Evolutionary conservation across 92 coral and sea anemone genomes (phyloP).

Genomic region (Siderastrea siderea): DNA sequence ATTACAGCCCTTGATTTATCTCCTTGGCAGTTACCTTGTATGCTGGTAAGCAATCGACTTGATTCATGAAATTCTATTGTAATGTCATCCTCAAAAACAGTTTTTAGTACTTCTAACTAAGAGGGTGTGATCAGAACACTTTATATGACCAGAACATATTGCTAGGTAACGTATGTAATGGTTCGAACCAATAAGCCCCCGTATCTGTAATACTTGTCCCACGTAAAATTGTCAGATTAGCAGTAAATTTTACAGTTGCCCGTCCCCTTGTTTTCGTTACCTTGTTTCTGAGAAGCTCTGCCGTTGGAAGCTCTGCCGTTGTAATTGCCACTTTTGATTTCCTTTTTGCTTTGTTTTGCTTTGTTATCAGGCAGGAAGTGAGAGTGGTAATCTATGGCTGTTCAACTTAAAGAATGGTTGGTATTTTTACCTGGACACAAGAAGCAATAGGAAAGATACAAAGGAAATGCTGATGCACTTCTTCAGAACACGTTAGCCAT

Average conservation of each 20-base stretch:
- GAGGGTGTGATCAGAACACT: not conserved
- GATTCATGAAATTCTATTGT: no score
- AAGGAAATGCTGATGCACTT: no score
- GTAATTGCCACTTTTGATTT: not conserved
- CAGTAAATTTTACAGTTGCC: no score
- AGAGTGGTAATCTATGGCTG: slow-evolving; percentile 86
- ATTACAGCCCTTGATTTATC: slow-evolving; percentile 89
- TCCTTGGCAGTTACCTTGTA: slow-evolving; percentile 96
- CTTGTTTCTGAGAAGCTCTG: no score
- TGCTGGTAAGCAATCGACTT: slow-evolving; percentile 74
- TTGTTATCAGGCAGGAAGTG: slow-evolving; percentile 85
- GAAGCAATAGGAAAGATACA: no score
- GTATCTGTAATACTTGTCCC: no score
- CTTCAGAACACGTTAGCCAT: not conserved
- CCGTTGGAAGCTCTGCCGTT: no score
- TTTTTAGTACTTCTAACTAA: not conserved
- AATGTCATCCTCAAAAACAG: not conserved
- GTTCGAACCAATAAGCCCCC: no score
- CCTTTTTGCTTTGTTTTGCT: not conserved
- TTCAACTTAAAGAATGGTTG: slow-evolving; percentile 91
- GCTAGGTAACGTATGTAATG: no score
- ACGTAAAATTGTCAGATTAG: no score
- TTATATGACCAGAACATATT: no score
- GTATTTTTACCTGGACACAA: slow-evolving; percentile 2
- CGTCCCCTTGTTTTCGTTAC: no score